A percentile compares a stretch with the other conserved stretches of the same genome.
phyloP scores from a whole-genome alignment of 2,888 invertebrate species.

The Euspilapteryx auroguttella region DNA sequence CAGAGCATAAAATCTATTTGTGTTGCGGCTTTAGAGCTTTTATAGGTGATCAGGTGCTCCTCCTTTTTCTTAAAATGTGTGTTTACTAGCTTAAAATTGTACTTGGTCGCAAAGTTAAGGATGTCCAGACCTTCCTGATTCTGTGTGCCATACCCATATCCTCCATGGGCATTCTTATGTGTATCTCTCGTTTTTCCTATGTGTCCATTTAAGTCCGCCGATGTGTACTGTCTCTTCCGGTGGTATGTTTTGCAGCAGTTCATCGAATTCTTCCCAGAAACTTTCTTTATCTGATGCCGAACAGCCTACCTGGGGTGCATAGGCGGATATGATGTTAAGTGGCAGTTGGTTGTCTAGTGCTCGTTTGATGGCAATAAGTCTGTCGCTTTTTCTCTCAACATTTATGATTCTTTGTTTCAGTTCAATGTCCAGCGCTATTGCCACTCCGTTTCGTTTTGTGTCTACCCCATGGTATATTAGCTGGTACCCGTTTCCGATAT shows the following conservation, averaged over 20 bases:
- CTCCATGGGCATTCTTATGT: neutral
- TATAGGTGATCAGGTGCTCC: neutral
- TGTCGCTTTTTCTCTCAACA: conserved; percentile 6
- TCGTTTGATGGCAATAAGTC: conserved; percentile 8
- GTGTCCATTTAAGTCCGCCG: conserved; percentile 5
- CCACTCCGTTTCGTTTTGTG: neutral
- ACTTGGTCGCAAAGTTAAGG: neutral
- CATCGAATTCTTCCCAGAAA: conserved; percentile 3
- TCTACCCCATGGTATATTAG: neutral
- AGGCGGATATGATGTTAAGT: conserved; percentile 2
- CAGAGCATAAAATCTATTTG: neutral
- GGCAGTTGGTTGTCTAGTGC: conserved; percentile 7
- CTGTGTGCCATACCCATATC: neutral
- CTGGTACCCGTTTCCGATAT: neutral
- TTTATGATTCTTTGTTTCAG: conserved; percentile 6
- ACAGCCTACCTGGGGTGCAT: conserved; percentile 4
- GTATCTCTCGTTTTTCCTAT: conserved; percentile 1
- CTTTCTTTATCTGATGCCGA: neutral
- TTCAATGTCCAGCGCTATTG: conserved; percentile 1
- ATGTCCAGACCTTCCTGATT: neutral
- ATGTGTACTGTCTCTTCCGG: conserved; percentile 1
- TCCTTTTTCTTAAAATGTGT: neutral
- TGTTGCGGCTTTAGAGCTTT: neutral
- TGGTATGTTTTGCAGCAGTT: conserved; percentile 1
- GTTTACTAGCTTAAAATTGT: neutral